Evolutionary conservation across 2,113 vertebrate genomes (phyloP), one percentile per base, ranked within the genome.

Genomic region (Leiothrix lutea): DNA sequence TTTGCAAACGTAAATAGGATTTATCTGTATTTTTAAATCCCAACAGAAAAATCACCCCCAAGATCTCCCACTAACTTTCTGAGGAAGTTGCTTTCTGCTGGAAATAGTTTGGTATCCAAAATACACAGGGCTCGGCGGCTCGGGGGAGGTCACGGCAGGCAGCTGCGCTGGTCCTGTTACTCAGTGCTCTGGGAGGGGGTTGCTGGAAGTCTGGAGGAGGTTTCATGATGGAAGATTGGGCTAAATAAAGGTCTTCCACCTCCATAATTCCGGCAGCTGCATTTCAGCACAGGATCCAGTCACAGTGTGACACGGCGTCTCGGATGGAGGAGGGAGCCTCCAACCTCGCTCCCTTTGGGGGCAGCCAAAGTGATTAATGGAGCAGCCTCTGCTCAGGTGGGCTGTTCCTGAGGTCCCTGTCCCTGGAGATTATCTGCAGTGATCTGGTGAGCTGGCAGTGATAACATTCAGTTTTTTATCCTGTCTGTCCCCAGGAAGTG

Each of bases 211-310:
- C 95, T 74, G 73, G 95, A 89, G 94, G 95, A 94, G 97, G 97
- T 90, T 96, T 89, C 97, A 93, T 3, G 69, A 72, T 90, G 89
- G 92, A 95, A 94, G 93, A 89, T 90, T 3, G 14, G 89, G 94
- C 95, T 97, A 97, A 97, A 97, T 95, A 96, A 95, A 97, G 95
- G 90, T 90, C 86, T 94, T 58, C 80, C 72, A 93, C 94, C 92
- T 97, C 96, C 94, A 48, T 86, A 73, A 70, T 81, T 88, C 71
- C 42, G 88, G 93, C 96, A 94, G 86, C 45, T 95, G 82, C 80
- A 71, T 92, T 95, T 94, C 95, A 96, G 92, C 95, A 70, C 47
- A 20, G 84, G 69, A 93, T 96, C 95, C 91, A 93, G 95, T 96
- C 92, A 85, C 92, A 88, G 61, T 8, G 90, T 91, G 92, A 90